Conservation (phyloP, 2,113 vertebrate species). For the Callocephalon fimbriatum region DNA sequence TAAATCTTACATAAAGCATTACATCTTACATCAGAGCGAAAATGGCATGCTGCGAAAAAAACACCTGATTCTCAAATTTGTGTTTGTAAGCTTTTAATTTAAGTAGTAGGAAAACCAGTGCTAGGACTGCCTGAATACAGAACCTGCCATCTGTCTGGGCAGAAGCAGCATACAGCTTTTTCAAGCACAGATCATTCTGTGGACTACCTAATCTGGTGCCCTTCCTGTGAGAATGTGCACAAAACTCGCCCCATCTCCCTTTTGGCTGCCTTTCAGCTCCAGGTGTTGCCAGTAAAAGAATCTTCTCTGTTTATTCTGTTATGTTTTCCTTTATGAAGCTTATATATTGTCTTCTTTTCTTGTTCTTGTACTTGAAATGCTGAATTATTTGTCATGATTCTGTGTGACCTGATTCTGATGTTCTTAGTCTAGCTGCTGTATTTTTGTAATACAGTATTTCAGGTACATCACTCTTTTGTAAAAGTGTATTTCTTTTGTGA, state of each 20-base stretch:
- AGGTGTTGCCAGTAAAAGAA: slow-evolving; percentile 16
- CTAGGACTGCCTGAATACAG: not conserved
- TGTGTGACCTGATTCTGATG: slow-evolving; percentile 46
- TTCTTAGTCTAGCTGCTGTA: slow-evolving; percentile 39
- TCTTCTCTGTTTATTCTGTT: slow-evolving; percentile 53
- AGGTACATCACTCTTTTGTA: slow-evolving; percentile 23
- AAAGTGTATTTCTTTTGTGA: slow-evolving; percentile 58
- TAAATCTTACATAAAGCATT: not conserved
- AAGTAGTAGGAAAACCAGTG: not conserved
- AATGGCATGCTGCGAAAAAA: not conserved
- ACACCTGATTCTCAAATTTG: not conserved
- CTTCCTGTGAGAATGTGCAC: not conserved
- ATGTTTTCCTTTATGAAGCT: slow-evolving; percentile 49
- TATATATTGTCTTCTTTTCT: slow-evolving; percentile 51
- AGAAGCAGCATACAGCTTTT: not conserved
- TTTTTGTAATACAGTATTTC: slow-evolving; percentile 44
- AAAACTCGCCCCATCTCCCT: not conserved
- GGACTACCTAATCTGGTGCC: not conserved
- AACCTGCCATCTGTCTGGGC: not conserved
- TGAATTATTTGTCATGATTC: slow-evolving; percentile 51
- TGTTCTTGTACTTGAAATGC: not conserved
- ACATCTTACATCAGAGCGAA: not conserved
- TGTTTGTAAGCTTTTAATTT: not conserved
- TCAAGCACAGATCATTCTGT: not conserved
- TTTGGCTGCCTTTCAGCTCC: slow-evolving; percentile 9